Evolutionary conservation across 1,140 invertebrate species (phyloP).

Genomic region (Lysiphlebus fabarum): DNA sequence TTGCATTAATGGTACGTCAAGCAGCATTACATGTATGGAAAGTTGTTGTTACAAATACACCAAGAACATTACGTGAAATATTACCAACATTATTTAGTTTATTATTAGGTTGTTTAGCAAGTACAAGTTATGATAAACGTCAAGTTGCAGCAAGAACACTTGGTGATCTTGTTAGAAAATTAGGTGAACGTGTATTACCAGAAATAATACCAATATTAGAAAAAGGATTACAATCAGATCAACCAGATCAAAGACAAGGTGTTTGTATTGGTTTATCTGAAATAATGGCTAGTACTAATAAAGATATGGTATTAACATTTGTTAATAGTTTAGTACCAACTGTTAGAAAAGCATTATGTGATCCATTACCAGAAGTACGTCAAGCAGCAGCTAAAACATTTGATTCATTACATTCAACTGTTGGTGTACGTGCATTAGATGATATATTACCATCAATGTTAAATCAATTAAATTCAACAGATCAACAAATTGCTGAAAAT

Average conservation of each 20-base stretch:
- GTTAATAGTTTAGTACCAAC: conserved; percentile 97
- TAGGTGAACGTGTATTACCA: conserved; percentile 94
- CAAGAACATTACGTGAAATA: conserved; percentile 93
- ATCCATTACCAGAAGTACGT: conserved; percentile 88
- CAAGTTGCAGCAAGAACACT: conserved; percentile 94
- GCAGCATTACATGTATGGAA: conserved; percentile 98
- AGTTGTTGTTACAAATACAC: conserved; percentile 93
- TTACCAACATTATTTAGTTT: conserved; percentile 91
- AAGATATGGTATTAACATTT: conserved; percentile 91
- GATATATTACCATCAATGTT: conserved; percentile 93
- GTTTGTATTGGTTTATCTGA: conserved; percentile 98
- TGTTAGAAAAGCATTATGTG: conserved; percentile 87
- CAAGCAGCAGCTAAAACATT: conserved; percentile 95
- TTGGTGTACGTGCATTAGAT: conserved; percentile 92
- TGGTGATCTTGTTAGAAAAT: conserved; percentile 94
- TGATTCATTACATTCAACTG: conserved; percentile 90
- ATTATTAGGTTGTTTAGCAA: conserved; percentile 88
- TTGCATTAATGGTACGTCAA: conserved; percentile 94
- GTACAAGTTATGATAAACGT: conserved; percentile 92
- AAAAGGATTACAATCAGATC: conserved; percentile 83
- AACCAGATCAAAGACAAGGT: conserved; percentile 91
- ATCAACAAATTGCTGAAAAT: conserved; percentile 72
- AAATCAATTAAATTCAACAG: conserved; percentile 75
- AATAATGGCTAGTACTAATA: conserved; percentile 94
- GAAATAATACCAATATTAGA: conserved; percentile 98